phyloP scores from a whole-genome alignment of 2,888 invertebrate species.

The Sphecodes monilicornis region DNA sequence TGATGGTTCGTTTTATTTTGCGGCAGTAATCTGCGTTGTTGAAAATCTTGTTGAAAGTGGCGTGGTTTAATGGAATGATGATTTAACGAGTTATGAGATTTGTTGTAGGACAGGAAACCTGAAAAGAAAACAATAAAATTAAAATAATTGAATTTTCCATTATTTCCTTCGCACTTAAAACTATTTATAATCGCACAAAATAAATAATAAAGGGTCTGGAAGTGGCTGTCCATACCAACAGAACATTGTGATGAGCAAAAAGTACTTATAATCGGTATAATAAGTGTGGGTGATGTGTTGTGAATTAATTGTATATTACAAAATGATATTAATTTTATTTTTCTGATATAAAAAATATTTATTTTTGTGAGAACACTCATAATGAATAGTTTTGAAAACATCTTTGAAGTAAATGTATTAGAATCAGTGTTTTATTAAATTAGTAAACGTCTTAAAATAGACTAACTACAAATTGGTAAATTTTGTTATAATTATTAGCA shows the following conservation, averaged over 20 bases:
- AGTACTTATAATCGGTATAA: background rate
- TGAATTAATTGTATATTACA: background rate
- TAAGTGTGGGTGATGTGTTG: background rate
- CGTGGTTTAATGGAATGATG: conserved; percentile 83
- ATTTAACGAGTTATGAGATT: conserved; percentile 82
- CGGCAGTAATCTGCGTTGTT: conserved; percentile 80
- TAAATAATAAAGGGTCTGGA: conserved; percentile 19
- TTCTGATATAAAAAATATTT: background rate
- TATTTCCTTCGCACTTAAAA: background rate
- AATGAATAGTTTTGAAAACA: background rate
- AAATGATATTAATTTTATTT: background rate
- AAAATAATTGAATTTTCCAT: conserved; percentile 29
- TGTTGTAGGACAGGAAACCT: conserved; percentile 81
- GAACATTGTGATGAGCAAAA: background rate
- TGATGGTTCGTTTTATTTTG: conserved; percentile 78
- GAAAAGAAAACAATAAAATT: conserved; percentile 70
- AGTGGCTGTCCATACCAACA: conserved; percentile 14
- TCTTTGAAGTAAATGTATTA: background rate
- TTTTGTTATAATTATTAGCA: background rate
- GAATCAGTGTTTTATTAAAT: background rate
- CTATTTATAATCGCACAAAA: conserved; percentile 4
- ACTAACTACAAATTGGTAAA: background rate
- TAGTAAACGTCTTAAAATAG: background rate
- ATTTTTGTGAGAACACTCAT: background rate
- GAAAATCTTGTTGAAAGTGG: conserved; percentile 76